These are phyloP conservation scores for Caenorhabditis brenneri DNA, from an alignment of 1,140 invertebrate genomes.

Conservation along the genomic window DNA sequence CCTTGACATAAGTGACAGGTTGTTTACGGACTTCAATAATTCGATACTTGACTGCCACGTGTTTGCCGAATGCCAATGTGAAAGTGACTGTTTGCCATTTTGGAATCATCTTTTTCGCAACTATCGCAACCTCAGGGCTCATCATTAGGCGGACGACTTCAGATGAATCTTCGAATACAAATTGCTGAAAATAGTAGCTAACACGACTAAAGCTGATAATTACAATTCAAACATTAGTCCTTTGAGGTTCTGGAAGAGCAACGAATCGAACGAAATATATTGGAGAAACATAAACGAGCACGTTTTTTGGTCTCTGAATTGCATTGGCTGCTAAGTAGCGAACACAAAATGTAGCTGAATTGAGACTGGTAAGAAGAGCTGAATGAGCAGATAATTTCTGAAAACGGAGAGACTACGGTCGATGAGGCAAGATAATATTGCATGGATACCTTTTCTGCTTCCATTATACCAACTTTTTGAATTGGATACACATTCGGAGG, in stretches of 20 bases:
- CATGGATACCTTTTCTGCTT: not conserved
- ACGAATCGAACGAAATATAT: not conserved
- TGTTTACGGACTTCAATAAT: conserved; percentile 6
- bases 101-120: not conserved
- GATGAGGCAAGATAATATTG: not conserved
- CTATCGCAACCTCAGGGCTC: not conserved
- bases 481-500: conserved; percentile 3
- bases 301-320: not conserved
- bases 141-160: not conserved
- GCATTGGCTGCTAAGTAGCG: not conserved
- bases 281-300: not conserved
- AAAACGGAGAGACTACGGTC: not conserved
- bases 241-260: not conserved
- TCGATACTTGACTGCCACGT: not conserved
- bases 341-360: conserved; percentile 3
- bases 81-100: conserved; percentile 33
- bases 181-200: not conserved
- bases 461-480: not conserved
- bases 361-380: not conserved
- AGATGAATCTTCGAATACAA: conserved; percentile 17
- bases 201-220: not conserved
- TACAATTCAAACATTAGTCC: not conserved
- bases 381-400: conserved; percentile 9
- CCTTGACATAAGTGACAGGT: not conserved
- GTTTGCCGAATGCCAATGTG: conserved; percentile 16